Conservation (phyloP, 2,888 invertebrate genomes). For the Xanthia togata region DNA sequence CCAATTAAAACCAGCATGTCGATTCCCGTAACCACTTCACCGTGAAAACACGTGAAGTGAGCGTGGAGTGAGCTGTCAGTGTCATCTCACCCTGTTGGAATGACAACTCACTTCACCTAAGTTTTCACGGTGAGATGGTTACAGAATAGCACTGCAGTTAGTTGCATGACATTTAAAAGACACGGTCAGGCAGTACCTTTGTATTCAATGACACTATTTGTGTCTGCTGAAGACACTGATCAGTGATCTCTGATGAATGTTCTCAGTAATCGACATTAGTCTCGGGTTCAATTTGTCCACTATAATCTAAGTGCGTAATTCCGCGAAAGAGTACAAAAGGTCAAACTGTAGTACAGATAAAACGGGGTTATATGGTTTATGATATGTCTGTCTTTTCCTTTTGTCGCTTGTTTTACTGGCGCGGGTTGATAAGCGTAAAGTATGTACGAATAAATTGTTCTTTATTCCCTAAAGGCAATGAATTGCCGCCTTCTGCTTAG, state of each 20-base stretch:
- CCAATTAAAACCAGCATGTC: not conserved
- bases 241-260: not conserved
- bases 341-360: slow-evolving; percentile 34
- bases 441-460: not conserved
- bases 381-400: slow-evolving; percentile 36
- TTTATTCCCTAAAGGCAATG: slow-evolving; percentile 1
- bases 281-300: slow-evolving; percentile 23
- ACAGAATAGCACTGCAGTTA: too few species aligned
- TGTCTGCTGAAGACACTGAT: not conserved
- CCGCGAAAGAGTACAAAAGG: slow-evolving; percentile 35
- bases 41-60: too few species aligned
- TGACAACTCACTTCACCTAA: too few species aligned
- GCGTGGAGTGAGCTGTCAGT: too few species aligned
- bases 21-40: too few species aligned
- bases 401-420: slow-evolving; percentile 9
- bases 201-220: not conserved
- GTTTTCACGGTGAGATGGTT: too few species aligned
- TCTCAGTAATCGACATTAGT: slow-evolving; percentile 2
- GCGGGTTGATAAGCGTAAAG: slow-evolving; percentile 24
- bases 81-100: too few species aligned
- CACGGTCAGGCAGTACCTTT: not conserved
- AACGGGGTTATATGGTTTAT: slow-evolving; percentile 32
- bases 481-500: not conserved
- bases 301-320: slow-evolving; percentile 36
- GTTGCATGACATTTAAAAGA: not conserved